Evolutionary conservation across 2,888 invertebrate genomes (phyloP).

Genomic region (Trichopoda pennipes): DNA sequence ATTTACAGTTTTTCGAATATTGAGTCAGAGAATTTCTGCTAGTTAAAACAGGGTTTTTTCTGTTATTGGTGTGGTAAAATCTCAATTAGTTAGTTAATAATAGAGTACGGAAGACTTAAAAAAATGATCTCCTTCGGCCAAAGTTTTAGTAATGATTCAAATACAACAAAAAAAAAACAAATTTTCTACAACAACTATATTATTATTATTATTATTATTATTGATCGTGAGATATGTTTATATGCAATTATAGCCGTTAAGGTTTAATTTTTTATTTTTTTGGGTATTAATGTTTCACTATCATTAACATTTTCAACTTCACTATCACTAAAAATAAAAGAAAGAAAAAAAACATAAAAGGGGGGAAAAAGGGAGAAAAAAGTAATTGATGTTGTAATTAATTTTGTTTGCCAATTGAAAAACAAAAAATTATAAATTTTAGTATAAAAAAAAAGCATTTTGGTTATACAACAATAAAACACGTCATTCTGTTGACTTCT

Average conservation of each 20-base stretch:
- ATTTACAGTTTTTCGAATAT: no score
- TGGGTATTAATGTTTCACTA: slow-evolving; percentile 44
- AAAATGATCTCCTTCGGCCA: no score
- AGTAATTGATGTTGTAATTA: slow-evolving; percentile 15
- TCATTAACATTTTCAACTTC: slow-evolving; percentile 44
- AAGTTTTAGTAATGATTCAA: no score
- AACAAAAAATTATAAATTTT: not conserved
- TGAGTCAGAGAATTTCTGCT: no score
- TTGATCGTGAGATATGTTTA: not conserved
- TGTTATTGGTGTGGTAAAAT: no score
- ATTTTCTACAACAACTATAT: no score
- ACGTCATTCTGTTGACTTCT: slow-evolving; percentile 19
- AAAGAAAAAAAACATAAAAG: slow-evolving; percentile 47
- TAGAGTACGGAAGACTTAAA: no score
- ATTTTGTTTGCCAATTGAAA: slow-evolving; percentile 21
- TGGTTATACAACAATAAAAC: slow-evolving; percentile 59
- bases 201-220: no score
- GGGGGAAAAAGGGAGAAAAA: slow-evolving; percentile 9
- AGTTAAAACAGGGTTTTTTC: no score
- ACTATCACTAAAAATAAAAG: slow-evolving; percentile 54
- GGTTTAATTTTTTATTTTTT: not conserved
- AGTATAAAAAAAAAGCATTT: not conserved
- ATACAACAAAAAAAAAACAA: no score
- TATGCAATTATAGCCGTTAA: not conserved
- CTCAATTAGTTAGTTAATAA: no score